Base-by-base conservation (phyloP, 1,140 invertebrate genomes). In the Drosophila obscura region DNA sequence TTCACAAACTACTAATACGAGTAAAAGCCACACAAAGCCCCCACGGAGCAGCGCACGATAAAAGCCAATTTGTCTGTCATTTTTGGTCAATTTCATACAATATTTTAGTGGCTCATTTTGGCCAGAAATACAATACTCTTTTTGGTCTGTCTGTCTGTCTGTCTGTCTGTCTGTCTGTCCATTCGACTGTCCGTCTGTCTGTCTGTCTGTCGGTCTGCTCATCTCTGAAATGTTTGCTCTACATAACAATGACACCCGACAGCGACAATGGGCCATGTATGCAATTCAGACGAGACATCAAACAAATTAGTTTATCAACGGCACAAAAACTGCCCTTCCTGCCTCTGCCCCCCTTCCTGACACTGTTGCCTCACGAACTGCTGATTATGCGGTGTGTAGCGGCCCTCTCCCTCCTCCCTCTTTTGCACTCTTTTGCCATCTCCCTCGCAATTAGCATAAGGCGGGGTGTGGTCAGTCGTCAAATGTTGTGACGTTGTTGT, bases 41-140 rank as follows among this genome's bases (percentile, higher is more conserved):
- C 35, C 11, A 13, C 35, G 35, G 35, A 13, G 35, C 4, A 39
- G 11, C 35, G 31, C 63, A 65, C 83, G 83, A 88, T 88, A 88
- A 88, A 88, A 77, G 84, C 79, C 83, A 88, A 88, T 88, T 88
- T 88, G 83, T 88, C 84, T 88, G 83, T 88, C 83, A 88, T 84
- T 88, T 88, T 88, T 88, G 79, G 84, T 83, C 83, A 87, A 87
- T 88, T 88, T 87, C 74, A 82, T 76, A 82, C 82, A 87, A 88
- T 87, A 87, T 85, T 85, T 87, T 82, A 76, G 79, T 88, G 83
- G 75, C 35, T 78, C 82, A 65, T 77, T 75, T 85, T 85, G 73
- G 73, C 68, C 82, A 66, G 73, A 13, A 13, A 39, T 11, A 39
- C 35, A 39, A 39, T 11, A 39, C 35, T 39, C 11, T 39, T 39